Evolutionary conservation across 2,888 invertebrate species (phyloP).

Genomic region (Allygus modestus): DNA sequence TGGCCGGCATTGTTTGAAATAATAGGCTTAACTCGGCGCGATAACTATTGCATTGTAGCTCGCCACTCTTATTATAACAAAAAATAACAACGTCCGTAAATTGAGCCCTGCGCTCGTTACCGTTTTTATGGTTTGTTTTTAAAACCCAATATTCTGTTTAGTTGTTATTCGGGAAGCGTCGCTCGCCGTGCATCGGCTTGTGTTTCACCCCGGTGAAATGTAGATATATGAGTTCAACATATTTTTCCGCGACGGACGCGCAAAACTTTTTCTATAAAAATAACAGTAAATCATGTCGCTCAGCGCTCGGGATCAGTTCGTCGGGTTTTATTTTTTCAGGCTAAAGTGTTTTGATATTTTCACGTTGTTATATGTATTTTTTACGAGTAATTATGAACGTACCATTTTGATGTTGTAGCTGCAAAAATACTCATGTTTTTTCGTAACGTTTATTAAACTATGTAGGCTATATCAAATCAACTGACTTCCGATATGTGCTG

Average conservation of each 20-base stretch:
- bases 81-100: conserved; percentile 56
- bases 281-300: conserved; percentile 39
- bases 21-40: conserved; percentile 54
- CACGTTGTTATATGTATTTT: background rate
- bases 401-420: no score
- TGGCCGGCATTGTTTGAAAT: conserved; percentile 50
- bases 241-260: conserved; percentile 29
- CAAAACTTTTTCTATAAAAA: conserved; percentile 44
- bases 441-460: no score
- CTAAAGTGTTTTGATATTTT: background rate
- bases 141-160: conserved; percentile 52
- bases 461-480: no score
- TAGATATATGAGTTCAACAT: conserved; percentile 47
- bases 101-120: conserved; percentile 46
- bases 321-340: background rate
- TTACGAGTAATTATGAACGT: background rate
- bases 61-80: conserved; percentile 49
- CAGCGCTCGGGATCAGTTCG: background rate
- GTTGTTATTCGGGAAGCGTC: conserved; percentile 40
- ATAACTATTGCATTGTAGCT: conserved; percentile 51
- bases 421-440: no score
- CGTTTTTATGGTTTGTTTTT: conserved; percentile 45
- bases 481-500: no score
- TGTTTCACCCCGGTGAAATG: conserved; percentile 23
- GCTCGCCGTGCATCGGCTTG: background rate